Conservation (phyloP, 2,888 invertebrate genomes). For the Athripsodes cinereus region DNA sequence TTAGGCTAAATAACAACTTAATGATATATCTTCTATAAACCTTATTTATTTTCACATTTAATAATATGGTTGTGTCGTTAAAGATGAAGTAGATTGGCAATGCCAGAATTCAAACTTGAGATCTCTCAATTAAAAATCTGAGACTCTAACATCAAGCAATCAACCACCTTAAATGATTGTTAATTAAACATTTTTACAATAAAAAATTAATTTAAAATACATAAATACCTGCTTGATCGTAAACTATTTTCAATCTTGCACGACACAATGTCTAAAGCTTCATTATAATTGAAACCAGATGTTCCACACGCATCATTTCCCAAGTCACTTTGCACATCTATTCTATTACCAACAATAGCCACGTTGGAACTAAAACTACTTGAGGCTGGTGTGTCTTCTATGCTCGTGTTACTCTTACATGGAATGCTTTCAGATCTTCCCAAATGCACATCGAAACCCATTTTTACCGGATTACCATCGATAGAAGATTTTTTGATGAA, state of each 20-base stretch:
- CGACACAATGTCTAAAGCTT: conserved; percentile 58
- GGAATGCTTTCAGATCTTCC: conserved; percentile 20
- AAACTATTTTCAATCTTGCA: conserved; percentile 56
- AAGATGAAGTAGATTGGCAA: too few relatives aligned
- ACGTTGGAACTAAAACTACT: conserved; percentile 78
- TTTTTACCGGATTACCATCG: conserved; percentile 19
- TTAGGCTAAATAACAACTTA: too few relatives aligned
- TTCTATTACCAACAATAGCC: conserved; percentile 78
- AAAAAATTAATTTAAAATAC: neutral
- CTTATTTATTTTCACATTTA: too few relatives aligned
- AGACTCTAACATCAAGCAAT: too few relatives aligned
- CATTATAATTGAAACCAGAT: conserved; percentile 32
- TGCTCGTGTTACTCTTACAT: conserved; percentile 12
- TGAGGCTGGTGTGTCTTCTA: conserved; percentile 43
- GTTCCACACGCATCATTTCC: conserved; percentile 31
- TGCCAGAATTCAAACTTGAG: too few relatives aligned
- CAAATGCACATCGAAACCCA: conserved; percentile 18
- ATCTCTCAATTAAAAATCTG: too few relatives aligned
- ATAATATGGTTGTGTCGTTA: too few relatives aligned
- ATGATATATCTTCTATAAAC: too few relatives aligned
- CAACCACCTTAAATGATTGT: too few relatives aligned
- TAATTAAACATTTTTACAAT: too few relatives aligned
- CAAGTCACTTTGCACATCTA: conserved; percentile 60
- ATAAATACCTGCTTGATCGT: conserved; percentile 41
- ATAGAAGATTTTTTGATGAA: conserved; percentile 10